These are phyloP conservation scores for Danio rerio DNA, from an alignment of 2,113 vertebrate species.

Conservation along the genomic window DNA sequence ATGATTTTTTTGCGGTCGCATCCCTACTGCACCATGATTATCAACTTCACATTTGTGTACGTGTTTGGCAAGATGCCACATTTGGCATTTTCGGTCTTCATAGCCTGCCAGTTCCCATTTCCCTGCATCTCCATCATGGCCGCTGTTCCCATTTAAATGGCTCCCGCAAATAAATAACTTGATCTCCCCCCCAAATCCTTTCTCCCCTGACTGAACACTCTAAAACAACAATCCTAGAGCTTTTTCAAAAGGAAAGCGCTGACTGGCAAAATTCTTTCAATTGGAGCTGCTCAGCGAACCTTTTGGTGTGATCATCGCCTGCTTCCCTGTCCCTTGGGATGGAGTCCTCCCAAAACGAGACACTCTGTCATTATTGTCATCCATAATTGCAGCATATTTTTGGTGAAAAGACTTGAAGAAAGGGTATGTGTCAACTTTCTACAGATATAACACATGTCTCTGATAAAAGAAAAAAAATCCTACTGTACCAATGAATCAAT, in stretches of 20 bases:
- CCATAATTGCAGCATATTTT: conserved; percentile 4
- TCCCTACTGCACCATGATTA: conserved; percentile 31
- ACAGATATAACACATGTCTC: not conserved
- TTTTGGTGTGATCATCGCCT: conserved; percentile 68
- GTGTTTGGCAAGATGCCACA: conserved; percentile 68
- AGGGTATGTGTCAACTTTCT: not conserved
- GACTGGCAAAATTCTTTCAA: conserved; percentile 78
- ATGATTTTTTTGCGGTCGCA: not conserved
- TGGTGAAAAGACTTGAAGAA: not conserved
- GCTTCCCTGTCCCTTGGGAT: conserved; percentile 69
- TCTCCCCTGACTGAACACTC: conserved; percentile 73
- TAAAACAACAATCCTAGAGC: conserved; percentile 76
- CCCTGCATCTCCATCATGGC: conserved; percentile 69
- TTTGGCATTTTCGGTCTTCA: conserved; percentile 73
- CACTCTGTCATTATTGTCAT: conserved; percentile 37
- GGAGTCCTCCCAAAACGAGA: conserved; percentile 46
- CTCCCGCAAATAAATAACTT: conserved; percentile 79
- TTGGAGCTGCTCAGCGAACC: conserved; percentile 65
- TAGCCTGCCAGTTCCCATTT: conserved; percentile 76
- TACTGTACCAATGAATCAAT: not conserved
- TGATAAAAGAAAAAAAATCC: not conserved
- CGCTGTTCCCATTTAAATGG: conserved; percentile 73
- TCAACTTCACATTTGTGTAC: conserved; percentile 60
- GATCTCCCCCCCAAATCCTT: conserved; percentile 79
- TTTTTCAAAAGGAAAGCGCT: conserved; percentile 78